These are phyloP conservation scores for Cheilosia vulpina DNA, from an alignment of 2,888 invertebrate species.

Conservation along the genomic window DNA sequence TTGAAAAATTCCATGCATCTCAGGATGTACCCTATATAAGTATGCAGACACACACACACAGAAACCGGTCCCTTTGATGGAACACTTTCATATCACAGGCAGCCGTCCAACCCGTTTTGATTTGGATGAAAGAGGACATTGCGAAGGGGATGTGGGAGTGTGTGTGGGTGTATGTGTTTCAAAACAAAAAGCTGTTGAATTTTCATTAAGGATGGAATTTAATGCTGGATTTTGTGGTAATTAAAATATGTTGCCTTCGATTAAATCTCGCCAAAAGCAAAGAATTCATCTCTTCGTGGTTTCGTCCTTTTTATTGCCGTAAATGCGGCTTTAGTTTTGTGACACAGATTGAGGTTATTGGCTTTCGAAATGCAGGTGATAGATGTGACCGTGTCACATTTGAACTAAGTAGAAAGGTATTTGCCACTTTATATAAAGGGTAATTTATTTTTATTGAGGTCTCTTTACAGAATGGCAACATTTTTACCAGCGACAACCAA, in stretches of 20 bases:
- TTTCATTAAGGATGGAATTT: constrained; percentile 75
- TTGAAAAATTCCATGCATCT: constrained; percentile 61
- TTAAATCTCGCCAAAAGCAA: constrained; percentile 64
- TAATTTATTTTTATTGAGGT: too few species aligned
- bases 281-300: constrained; percentile 37
- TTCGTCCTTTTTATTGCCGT: constrained; percentile 31
- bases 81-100: constrained; percentile 44
- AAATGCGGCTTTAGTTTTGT: background rate
- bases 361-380: too few species aligned
- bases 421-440: too few species aligned
- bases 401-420: too few species aligned
- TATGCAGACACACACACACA: constrained; percentile 18
- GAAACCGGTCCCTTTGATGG: background rate
- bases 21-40: constrained; percentile 9
- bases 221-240: constrained; percentile 74
- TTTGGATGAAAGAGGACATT: background rate
- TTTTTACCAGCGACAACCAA: too few species aligned
- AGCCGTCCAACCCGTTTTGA: constrained; percentile 22
- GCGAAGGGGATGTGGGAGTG: background rate
- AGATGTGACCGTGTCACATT: too few species aligned
- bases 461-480: too few species aligned
- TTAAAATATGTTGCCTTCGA: constrained; percentile 73
- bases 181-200: constrained; percentile 65
- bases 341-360: background rate
- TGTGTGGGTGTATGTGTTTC: background rate